Percentiles rank a stretch among this genome's conserved stretches.
These are phyloP conservation scores for Drosophila nigrodunni DNA, from an alignment of 1,140 invertebrate species.

Conservation along the genomic window DNA sequence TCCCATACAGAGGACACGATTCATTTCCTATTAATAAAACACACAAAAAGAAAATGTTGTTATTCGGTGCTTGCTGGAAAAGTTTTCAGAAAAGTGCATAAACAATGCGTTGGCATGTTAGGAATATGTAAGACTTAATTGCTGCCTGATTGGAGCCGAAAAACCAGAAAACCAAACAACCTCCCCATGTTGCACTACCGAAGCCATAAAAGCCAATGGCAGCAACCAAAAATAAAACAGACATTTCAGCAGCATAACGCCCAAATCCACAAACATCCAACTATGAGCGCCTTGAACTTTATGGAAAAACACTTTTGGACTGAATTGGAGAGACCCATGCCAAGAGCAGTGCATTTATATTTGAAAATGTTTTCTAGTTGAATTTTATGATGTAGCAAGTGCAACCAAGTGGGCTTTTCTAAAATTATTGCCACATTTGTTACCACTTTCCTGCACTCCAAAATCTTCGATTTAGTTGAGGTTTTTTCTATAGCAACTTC, in stretches of 20 bases:
- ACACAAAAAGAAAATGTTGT: conserved; percentile 2
- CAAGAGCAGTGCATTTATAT: conserved; percentile 40
- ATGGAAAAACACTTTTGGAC: conserved; percentile 36
- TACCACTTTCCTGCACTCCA: neutral
- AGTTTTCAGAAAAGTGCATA: conserved; percentile 69
- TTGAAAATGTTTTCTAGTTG: conserved; percentile 62
- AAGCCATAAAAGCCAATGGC: conserved; percentile 59
- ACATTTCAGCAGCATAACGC: conserved; percentile 42
- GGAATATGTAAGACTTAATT: conserved; percentile 40
- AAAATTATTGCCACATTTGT: conserved; percentile 38
- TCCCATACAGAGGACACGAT: conserved; percentile 7
- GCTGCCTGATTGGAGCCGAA: conserved; percentile 53
- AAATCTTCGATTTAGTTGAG: conserved; percentile 50
- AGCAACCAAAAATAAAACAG: conserved; percentile 73
- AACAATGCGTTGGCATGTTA: conserved; percentile 69
- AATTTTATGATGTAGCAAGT: conserved; percentile 65
- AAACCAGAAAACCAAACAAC: conserved; percentile 2
- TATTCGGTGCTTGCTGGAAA: conserved; percentile 47
- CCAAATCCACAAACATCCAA: neutral
- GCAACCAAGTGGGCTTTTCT: conserved; percentile 51
- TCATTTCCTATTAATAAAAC: conserved; percentile 72
- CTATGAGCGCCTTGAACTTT: conserved; percentile 79
- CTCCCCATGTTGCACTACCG: conserved; percentile 15
- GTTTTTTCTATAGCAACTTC: conserved; percentile 9
- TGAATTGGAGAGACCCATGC: conserved; percentile 55